phyloP scores from a whole-genome alignment of 1,140 invertebrate genomes.

The Drosophila obscura region DNA sequence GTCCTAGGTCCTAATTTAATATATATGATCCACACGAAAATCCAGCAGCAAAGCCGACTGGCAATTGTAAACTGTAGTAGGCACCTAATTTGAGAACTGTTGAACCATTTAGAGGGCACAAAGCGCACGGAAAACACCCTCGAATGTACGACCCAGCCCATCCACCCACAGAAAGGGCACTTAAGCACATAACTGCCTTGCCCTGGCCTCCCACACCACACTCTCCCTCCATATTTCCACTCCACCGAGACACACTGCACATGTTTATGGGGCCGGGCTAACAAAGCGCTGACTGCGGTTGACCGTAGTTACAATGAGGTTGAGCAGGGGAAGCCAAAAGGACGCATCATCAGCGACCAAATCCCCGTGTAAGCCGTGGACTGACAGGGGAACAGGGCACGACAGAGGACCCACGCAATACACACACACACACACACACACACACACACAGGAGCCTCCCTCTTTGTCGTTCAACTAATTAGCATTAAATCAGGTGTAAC shows the following conservation, averaged over 20 bases:
- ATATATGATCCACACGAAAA: conserved; percentile 67
- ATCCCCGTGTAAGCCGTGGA: conserved; percentile 61
- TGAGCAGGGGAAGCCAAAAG: conserved; percentile 3
- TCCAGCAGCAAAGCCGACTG: conserved; percentile 59
- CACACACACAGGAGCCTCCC: conserved; percentile 5
- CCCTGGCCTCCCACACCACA: conserved; percentile 3
- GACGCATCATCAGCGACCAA: conserved; percentile 54
- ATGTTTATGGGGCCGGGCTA: conserved; percentile 77
- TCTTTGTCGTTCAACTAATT: conserved; percentile 63
- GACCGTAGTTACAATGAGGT: conserved; percentile 54
- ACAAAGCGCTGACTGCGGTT: conserved; percentile 77
- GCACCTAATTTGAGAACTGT: conserved; percentile 80
- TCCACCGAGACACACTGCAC: conserved; percentile 5
- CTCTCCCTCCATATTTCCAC: not conserved
- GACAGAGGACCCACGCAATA: conserved; percentile 27
- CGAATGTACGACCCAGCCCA: conserved; percentile 1
- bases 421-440: conserved; percentile 1
- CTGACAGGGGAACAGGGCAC: no score
- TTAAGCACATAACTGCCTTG: conserved; percentile 54
- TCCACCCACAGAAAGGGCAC: conserved; percentile 33
- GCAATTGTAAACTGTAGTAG: conserved; percentile 70
- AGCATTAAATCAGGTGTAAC: conserved; percentile 76
- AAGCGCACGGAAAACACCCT: conserved; percentile 32
- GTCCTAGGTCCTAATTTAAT: conserved; percentile 57
- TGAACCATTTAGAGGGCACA: conserved; percentile 72